These are phyloP conservation scores for Paramacrobiotus metropolitanus DNA, from an alignment of 1,140 invertebrate species.

Conservation along the genomic window DNA sequence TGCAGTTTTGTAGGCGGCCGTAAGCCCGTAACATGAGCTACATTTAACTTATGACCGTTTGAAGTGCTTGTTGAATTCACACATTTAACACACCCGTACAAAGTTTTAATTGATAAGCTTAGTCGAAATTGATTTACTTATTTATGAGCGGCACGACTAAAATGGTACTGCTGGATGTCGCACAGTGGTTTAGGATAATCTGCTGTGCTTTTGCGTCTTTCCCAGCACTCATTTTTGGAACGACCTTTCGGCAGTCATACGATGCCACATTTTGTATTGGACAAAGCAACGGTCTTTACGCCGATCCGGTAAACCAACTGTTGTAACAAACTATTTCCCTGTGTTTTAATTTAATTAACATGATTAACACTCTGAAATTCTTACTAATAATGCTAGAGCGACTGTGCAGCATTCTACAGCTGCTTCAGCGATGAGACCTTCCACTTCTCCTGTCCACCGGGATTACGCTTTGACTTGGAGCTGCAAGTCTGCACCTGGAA, in stretches of 20 bases:
- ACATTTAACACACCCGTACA: too few species aligned
- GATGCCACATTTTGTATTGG: not conserved
- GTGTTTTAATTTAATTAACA: not conserved
- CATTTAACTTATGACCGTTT: too few species aligned
- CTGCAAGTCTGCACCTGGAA: constrained; percentile 48
- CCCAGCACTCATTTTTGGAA: not conserved
- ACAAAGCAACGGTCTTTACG: not conserved
- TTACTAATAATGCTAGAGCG: not conserved
- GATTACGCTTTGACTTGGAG: constrained; percentile 64
- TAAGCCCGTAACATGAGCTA: too few species aligned
- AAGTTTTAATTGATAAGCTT: too few species aligned
- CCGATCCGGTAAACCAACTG: not conserved
- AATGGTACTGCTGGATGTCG: too few species aligned
- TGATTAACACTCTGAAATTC: not conserved
- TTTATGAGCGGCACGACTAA: too few species aligned
- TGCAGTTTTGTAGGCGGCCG: too few species aligned
- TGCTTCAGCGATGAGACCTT: not conserved
- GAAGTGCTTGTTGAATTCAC: too few species aligned
- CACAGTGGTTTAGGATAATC: too few species aligned
- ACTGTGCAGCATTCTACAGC: not conserved
- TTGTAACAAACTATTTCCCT: not conserved
- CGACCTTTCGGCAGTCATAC: not conserved
- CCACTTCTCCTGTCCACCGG: constrained; percentile 41
- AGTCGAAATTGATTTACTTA: too few species aligned
- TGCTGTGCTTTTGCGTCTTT: too few species aligned